Conservation (phyloP, 2,888 invertebrate species). For the Lycophotia porphyrea region DNA sequence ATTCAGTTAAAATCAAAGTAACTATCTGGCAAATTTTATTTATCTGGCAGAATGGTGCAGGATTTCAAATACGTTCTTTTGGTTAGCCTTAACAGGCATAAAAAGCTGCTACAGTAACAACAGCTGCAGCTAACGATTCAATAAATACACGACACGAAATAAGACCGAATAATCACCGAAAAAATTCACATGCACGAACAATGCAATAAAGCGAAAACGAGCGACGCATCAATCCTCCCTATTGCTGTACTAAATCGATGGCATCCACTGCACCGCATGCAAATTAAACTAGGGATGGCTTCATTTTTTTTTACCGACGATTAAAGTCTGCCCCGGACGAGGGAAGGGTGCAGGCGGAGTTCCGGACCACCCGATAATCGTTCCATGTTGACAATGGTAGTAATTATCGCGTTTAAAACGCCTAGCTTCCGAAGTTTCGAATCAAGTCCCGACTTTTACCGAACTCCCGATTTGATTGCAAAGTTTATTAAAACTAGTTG, state of each 20-base stretch:
- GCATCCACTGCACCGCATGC: conserved; percentile 73
- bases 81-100: not conserved
- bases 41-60: not conserved
- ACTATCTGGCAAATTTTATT: not conserved
- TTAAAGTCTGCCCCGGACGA: conserved; percentile 63
- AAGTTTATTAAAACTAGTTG: conserved; percentile 56
- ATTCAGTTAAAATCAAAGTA: not conserved
- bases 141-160: conserved; percentile 37
- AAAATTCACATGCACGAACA: conserved; percentile 55
- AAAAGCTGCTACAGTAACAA: conserved; percentile 4
- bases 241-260: conserved; percentile 76
- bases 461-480: conserved; percentile 34
- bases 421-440: conserved; percentile 63
- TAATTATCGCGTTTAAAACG: conserved; percentile 74
- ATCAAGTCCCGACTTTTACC: conserved; percentile 41
- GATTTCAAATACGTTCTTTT: not conserved
- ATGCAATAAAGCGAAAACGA: conserved; percentile 63
- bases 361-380: conserved; percentile 73
- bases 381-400: conserved; percentile 77
- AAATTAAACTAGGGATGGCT: conserved; percentile 75
- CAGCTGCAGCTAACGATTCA: conserved; percentile 9
- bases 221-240: conserved; percentile 64
- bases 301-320: conserved; percentile 75
- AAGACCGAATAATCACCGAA: conserved; percentile 49
- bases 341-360: conserved; percentile 66